Evolutionary conservation across 2,113 vertebrate species (phyloP).

Genomic region (Rhea pennata): DNA sequence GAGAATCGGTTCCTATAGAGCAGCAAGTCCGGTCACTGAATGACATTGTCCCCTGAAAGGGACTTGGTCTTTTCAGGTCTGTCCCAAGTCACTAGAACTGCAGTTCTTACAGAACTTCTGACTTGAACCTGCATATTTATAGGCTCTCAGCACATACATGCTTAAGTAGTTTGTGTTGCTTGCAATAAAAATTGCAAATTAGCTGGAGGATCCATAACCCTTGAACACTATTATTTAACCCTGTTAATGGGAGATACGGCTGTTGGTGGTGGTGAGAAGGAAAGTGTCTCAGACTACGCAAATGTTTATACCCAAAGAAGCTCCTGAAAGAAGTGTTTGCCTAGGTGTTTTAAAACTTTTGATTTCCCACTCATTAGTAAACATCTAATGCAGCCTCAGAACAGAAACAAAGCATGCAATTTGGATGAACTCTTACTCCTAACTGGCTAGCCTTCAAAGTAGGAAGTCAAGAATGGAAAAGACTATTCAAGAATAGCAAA

Average conservation of each 20-base stretch:
- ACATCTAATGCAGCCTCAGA: neutral
- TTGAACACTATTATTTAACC: neutral
- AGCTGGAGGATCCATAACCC: neutral
- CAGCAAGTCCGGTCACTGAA: neutral
- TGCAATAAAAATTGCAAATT: neutral
- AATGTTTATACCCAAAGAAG: neutral
- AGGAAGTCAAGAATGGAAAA: neutral
- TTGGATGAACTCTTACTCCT: neutral
- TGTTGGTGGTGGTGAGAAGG: neutral
- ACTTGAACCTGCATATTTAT: fast-evolving
- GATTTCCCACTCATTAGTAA: neutral
- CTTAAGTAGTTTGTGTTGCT: neutral
- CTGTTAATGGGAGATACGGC: neutral
- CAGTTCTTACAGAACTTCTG: neutral
- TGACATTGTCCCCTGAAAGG: neutral
- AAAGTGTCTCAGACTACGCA: neutral
- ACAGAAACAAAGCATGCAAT: neutral
- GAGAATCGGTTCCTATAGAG: neutral
- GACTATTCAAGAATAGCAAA: neutral
- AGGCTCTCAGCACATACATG: neutral
- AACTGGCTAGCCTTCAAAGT: neutral
- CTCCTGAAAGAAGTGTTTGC: neutral
- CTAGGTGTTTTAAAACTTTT: neutral
- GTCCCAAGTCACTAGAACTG: neutral
- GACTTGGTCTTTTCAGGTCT: neutral